Conservation (phyloP, 2,113 vertebrate species). For the Eurystomus gularis region DNA sequence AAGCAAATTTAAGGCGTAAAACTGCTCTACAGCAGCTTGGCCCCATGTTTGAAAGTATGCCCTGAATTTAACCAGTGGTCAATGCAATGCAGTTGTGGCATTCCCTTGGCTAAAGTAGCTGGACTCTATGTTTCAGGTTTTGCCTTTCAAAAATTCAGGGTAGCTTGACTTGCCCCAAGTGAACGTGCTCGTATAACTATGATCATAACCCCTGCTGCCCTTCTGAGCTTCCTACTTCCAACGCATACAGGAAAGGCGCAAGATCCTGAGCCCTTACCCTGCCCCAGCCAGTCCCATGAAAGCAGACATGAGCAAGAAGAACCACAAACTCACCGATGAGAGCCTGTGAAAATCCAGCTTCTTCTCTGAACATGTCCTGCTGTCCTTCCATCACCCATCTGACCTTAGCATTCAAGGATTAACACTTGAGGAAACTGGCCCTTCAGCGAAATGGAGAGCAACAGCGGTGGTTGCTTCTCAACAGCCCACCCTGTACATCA, state of each 20-base stretch:
- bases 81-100: background rate
- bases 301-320: background rate
- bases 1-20: background rate
- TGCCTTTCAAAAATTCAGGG: background rate
- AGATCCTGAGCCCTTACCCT: background rate
- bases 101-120: background rate
- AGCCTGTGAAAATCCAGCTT: background rate
- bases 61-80: background rate
- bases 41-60: background rate
- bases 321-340: background rate
- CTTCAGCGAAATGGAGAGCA: background rate
- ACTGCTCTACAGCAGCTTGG: background rate
- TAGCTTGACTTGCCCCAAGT: background rate
- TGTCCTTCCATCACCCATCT: background rate
- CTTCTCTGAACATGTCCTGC: background rate
- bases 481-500: background rate
- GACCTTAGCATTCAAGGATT: background rate
- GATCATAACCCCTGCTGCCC: background rate
- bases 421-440: background rate
- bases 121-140: background rate
- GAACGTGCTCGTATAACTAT: background rate
- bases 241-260: background rate
- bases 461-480: background rate
- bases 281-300: background rate
- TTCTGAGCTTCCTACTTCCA: background rate